Evolutionary conservation across 1,140 invertebrate species (phyloP).

Genomic region (Euborellia annulipes): DNA sequence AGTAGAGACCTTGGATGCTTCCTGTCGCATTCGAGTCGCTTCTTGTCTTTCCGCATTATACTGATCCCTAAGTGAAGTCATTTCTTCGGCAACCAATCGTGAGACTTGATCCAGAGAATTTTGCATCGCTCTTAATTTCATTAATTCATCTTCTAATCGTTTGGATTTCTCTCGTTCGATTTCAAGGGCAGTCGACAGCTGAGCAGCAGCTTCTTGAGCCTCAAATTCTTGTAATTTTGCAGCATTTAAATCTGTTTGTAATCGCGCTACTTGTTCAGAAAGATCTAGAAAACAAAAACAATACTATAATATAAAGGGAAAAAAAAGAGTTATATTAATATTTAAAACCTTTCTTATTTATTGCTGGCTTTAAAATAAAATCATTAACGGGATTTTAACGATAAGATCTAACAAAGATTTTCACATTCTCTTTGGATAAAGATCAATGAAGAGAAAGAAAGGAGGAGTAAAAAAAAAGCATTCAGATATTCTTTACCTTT

Average conservation of each 20-base stretch:
- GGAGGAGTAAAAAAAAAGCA: no score
- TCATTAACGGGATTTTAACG: no score
- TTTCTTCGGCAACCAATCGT: slow-evolving; percentile 44
- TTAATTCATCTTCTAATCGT: slow-evolving; percentile 29
- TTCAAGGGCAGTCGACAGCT: slow-evolving; percentile 35
- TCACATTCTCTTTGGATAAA: no score
- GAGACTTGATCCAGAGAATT: slow-evolving; percentile 44
- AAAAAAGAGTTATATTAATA: no score
- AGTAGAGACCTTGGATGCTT: slow-evolving; percentile 24
- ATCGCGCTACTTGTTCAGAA: slow-evolving; percentile 41
- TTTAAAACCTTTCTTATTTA: no score
- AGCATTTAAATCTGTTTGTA: slow-evolving; percentile 47
- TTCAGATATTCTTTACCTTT: no score
- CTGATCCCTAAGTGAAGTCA: slow-evolving; percentile 38
- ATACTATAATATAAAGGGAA: no score
- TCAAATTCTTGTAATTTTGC: slow-evolving; percentile 49
- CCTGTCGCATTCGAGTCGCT: slow-evolving; percentile 31
- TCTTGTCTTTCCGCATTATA: slow-evolving; percentile 40
- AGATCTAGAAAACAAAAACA: slow-evolving; percentile 35
- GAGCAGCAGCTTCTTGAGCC: slow-evolving; percentile 38
- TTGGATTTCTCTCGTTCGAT: slow-evolving; percentile 31
- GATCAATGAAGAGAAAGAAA: no score
- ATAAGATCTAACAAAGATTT: no score
- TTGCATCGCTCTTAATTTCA: slow-evolving; percentile 36
- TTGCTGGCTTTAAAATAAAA: no score